Base-by-base conservation (phyloP, 2,113 vertebrate genomes). In the Pachycephala philippinensis region DNA sequence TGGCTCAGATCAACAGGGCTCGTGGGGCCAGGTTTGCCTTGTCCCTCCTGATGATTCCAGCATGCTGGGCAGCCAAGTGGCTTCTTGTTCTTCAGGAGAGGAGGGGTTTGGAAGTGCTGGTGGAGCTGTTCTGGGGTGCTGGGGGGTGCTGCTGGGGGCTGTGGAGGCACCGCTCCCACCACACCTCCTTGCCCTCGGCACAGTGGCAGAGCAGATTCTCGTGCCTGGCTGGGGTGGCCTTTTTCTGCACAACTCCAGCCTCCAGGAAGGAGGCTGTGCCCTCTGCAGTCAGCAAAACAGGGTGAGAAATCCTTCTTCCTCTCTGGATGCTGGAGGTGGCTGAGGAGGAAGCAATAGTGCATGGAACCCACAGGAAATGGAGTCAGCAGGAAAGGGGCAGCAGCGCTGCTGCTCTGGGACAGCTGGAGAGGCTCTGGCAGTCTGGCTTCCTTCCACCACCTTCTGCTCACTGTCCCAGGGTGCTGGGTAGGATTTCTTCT, bases 311-410 rank as follows among this genome's bases (percentile, higher is more conserved):
- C 50, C 60, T 28, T 42, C 59, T 97, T 97, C 96, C 95, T 95
- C 68, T 82, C 64, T 35, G 89, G 76, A 31, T 77, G 54, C 60
- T 71, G 53, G 72, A 95, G 89, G 93, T 84, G 89, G 76, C 89
- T 76, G 69, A 64, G 53, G 75, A 90, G 90, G 95, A 97, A 97
- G 87, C 83, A 45, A 45, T 69, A 30, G 37, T 5, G 2, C 28
- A 2, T 30, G 59, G 56, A 87, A 49, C 66, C 71, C 52, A 42
- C 83, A 93, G 90, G 96, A 93, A 94, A 64, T 77, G 42, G 35
- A 95, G 83, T 91, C 95, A 96, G 92, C 95, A 91, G 94, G 93
- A 96, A 96, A 78, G 78, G 82, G 80, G 42, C 88, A 14, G 19
- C 63, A 69, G 37, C 63, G 17, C 37, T 2, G 33, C 49, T 2